These are phyloP conservation scores for Agelastica alni DNA, from an alignment of 2,888 invertebrate species.

Conservation along the genomic window DNA sequence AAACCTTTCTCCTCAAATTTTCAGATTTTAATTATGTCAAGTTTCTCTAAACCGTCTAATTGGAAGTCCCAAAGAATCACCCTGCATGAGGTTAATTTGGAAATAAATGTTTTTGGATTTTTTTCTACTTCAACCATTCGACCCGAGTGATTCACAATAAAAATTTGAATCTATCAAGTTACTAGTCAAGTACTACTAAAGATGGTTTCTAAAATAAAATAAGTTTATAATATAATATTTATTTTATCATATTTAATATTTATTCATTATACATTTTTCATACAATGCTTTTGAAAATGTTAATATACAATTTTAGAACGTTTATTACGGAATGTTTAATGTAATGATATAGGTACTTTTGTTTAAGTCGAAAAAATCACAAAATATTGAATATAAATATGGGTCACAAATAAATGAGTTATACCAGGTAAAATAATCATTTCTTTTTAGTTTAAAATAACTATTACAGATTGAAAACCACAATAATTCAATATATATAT, in stretches of 20 bases:
- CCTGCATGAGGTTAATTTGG: no score
- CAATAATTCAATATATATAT: no score
- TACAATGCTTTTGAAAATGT: slow-evolving; percentile 41
- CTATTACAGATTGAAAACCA: not conserved
- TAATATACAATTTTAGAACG: slow-evolving; percentile 37
- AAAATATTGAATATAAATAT: not conserved
- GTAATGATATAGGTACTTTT: slow-evolving; percentile 10
- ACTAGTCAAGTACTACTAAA: no score
- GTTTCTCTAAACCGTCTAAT: no score
- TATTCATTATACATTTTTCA: slow-evolving; percentile 47
- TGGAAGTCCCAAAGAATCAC: no score
- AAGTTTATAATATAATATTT: slow-evolving; percentile 32
- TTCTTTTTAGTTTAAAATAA: not conserved
- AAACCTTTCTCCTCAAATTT: no score
- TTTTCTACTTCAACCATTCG: no score
- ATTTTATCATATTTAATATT: slow-evolving; percentile 37
- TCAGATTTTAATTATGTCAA: no score
- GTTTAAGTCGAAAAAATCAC: slow-evolving; percentile 6
- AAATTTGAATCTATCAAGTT: no score
- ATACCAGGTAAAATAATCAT: not conserved
- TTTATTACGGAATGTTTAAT: slow-evolving; percentile 23
- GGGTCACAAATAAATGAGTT: not conserved
- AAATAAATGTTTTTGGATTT: no score
- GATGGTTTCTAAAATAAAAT: not conserved
- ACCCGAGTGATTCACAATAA: no score